phyloP scores from a whole-genome alignment of 1,140 invertebrate species.

The Myzus persicae region DNA sequence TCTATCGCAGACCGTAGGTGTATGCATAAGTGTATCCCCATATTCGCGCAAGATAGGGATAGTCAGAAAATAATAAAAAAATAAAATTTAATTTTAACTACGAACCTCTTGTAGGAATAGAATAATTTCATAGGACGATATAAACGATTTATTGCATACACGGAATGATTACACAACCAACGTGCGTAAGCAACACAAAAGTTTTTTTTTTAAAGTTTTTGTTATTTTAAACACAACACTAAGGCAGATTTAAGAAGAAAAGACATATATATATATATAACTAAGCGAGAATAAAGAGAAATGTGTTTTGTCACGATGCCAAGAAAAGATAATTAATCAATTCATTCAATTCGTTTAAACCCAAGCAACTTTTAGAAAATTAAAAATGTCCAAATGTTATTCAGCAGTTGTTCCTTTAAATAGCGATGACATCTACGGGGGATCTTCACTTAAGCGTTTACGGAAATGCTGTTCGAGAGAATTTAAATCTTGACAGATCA shows the following conservation, averaged over 20 bases:
- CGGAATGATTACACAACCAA: background rate
- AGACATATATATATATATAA: background rate
- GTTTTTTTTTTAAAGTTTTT: background rate
- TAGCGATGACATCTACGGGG: background rate
- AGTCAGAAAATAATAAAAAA: too few species aligned
- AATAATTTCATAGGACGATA: background rate
- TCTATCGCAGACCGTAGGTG: background rate
- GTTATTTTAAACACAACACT: background rate
- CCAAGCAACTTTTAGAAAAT: background rate
- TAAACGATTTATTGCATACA: background rate
- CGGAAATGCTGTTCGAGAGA: background rate
- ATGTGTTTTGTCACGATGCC: slow-evolving; percentile 17
- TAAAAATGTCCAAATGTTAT: slow-evolving; percentile 25
- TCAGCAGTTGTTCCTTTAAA: slow-evolving; percentile 1
- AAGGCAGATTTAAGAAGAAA: background rate
- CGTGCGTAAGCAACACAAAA: background rate
- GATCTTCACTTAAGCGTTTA: background rate
- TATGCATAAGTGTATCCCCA: too few species aligned
- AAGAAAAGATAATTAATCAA: slow-evolving; percentile 36
- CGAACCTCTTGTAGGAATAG: background rate
- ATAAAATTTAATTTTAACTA: background rate
- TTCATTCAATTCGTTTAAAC: background rate
- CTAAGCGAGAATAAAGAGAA: background rate
- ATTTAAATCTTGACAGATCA: background rate
- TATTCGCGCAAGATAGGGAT: too few species aligned